Evolutionary conservation across 2,113 vertebrate genomes (phyloP), one percentile per base, ranked within the genome.

Genomic region (cattle (Bos taurus)): DNA sequence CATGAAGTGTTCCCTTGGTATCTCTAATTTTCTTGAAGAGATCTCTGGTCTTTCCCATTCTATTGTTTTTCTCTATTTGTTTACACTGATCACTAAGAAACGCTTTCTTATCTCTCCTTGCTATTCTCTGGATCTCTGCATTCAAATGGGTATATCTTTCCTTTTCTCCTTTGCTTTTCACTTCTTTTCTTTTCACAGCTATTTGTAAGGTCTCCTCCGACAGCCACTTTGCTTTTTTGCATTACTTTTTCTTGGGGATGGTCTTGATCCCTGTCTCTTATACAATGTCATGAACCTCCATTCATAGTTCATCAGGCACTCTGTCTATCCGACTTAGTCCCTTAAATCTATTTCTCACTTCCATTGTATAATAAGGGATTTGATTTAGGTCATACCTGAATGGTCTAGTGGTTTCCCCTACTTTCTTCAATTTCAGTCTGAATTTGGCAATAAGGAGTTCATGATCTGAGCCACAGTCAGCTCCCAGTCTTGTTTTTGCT

Each of bases 251-350:
- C 33, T 10, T 21, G 64, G 19, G n/a, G 4, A 36, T 36, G 8
- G n/a, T 71, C 64, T 36, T 71, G 17, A 5, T 36, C n/a, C 64
- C 64, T 36, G 4, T 21, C 64, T 71, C 17, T 33, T 67, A 0
- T 36, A 21, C n/a, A 36, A 11, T 71, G n/a, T 71, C 64, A 71
- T 17, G 1, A 67, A 36, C 9, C 17, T 67, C n/a, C 0, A 0
- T 19, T 4, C 33, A 67, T 67, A 36, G 33, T 67, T 21, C n/a
- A 36, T 67, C n/a, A 67, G 64, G 64, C 64, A 67, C 33, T 36
- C 33, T 67, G 3, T 67, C 16, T 67, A 36, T 67, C 17, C 5
- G 17, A 11, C 21, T 5, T 67, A 36, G n/a, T 21, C 64, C 33
- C n/a, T 36, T 67, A 19, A 67, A 67, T 36, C 64, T 67, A 67